Evolutionary conservation across 2,113 vertebrate genomes (phyloP), one percentile per base, ranked within the genome.

Genomic region (Mirounga angustirostris): DNA sequence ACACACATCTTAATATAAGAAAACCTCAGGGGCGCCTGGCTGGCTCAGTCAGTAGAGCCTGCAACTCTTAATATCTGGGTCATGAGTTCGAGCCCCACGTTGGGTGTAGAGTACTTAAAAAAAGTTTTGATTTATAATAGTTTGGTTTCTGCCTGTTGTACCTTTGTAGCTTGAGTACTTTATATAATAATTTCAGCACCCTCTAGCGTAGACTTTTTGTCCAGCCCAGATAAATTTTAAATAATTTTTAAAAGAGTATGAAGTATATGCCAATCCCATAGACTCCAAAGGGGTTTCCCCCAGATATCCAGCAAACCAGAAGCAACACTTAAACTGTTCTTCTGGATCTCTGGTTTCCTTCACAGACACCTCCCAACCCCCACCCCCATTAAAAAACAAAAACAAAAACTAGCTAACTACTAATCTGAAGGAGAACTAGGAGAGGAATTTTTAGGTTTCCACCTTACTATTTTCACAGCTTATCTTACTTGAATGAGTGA

Each of bases 401-500:
- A 18, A 26, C 33, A 92, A 52, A 52, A 76, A 63, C 13, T 33
- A 92, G 5, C 36, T 80, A 36, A 46, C 12, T 24, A 18, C 19
- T 24, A 56, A 24, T 46, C 54, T 85, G 76, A 69, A 73, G 12
- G 40, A 52, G 16, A 85, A 90, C 0, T 9, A 52, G 73, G 8
- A 65, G 36, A 88, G 50, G 46, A 46, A 65, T 91, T 59, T 78
- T 90, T 63, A 93, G 63, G 43, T 74, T 88, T 92, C 79, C n/a
- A 36, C 46, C 36, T 63, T 84, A 9, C 36, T 52, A 1, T 67
- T 65, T 69, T 82, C n/a, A n/a, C 26, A 91, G n/a, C 14, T 52
- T 96, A n/a, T 89, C 85, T 76, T 94, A 56, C 33, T n/a, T 94
- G 40, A 74, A 82, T 67, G 63, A 79, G 18, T 89, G 78, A 97